A percentile compares a stretch with the other conserved stretches of the same genome.
These are phyloP conservation scores for Mus pahari DNA, from an alignment of 2,113 vertebrate species.

Conservation along the genomic window DNA sequence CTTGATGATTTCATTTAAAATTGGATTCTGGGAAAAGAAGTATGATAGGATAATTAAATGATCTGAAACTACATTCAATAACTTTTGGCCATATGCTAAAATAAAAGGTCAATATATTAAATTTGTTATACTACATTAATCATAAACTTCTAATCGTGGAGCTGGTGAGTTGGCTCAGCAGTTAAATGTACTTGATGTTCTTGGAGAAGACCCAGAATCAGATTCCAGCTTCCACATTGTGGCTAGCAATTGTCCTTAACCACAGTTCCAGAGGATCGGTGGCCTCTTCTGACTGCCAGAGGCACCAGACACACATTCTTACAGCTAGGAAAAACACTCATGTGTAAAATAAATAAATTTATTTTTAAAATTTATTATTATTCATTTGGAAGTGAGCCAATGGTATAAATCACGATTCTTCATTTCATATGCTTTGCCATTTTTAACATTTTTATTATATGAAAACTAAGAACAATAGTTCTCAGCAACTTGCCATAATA, in stretches of 20 bases:
- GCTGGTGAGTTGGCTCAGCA: background rate
- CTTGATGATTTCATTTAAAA: conserved; percentile 33
- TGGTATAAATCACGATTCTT: background rate
- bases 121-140: background rate
- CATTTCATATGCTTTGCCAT: background rate
- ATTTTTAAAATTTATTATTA: conserved; percentile 30
- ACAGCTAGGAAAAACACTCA: background rate
- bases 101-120: background rate
- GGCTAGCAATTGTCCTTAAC: background rate
- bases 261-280: background rate
- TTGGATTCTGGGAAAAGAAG: background rate
- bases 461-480: conserved; percentile 31
- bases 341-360: background rate
- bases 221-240: background rate
- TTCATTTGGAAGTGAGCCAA: conserved; percentile 34
- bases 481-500: background rate
- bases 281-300: too few relatives aligned
- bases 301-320: background rate
- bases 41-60: background rate
- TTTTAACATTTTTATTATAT: background rate
- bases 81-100: background rate
- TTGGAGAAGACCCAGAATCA: background rate
- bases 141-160: background rate
- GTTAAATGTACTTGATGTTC: background rate
- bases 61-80: conserved; percentile 10